A percentile compares a stretch with the other conserved stretches of the same genome.
phyloP scores from a whole-genome alignment of 1,140 invertebrate genomes.

The Neuroterus valhalla region DNA sequence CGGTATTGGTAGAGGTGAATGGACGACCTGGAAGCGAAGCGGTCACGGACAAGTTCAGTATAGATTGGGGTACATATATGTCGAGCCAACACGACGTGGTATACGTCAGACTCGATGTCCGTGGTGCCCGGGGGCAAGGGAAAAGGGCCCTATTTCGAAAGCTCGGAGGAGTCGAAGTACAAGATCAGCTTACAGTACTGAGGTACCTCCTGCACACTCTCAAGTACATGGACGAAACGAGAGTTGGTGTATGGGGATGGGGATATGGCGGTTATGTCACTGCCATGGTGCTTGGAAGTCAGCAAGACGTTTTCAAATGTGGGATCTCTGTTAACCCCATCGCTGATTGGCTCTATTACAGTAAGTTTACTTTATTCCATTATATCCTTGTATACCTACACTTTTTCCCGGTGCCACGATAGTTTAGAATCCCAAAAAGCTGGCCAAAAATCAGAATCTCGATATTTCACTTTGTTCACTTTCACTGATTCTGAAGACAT shows the following conservation, averaged over 20 bases:
- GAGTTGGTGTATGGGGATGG: slow-evolving; percentile 96
- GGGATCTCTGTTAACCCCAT: slow-evolving; percentile 95
- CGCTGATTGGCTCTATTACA: slow-evolving; percentile 95
- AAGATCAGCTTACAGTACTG: slow-evolving; percentile 91
- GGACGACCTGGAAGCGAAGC: slow-evolving; percentile 91
- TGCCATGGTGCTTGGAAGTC: slow-evolving; percentile 89
- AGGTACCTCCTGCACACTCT: slow-evolving; percentile 87
- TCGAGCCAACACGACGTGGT: slow-evolving; percentile 93
- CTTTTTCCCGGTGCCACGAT: too few relatives aligned
- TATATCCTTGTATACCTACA: background rate
- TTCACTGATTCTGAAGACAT: too few relatives aligned
- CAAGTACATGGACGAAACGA: slow-evolving; percentile 89
- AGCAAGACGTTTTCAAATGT: slow-evolving; percentile 91
- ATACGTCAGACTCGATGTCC: slow-evolving; percentile 90
- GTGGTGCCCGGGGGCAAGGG: slow-evolving; percentile 89
- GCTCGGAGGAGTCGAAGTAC: slow-evolving; percentile 90
- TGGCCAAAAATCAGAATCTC: too few relatives aligned
- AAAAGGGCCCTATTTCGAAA: slow-evolving; percentile 85
- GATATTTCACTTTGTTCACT: too few relatives aligned
- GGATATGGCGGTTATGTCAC: slow-evolving; percentile 97
- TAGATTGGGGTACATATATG: slow-evolving; percentile 96
- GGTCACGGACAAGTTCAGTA: slow-evolving; percentile 88
- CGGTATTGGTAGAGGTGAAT: slow-evolving; percentile 91
- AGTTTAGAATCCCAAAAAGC: too few relatives aligned
- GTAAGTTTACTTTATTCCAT: slow-evolving; percentile 77